Evolutionary conservation across 2,888 invertebrate genomes (phyloP).

Genomic region (Eilema depressum): DNA sequence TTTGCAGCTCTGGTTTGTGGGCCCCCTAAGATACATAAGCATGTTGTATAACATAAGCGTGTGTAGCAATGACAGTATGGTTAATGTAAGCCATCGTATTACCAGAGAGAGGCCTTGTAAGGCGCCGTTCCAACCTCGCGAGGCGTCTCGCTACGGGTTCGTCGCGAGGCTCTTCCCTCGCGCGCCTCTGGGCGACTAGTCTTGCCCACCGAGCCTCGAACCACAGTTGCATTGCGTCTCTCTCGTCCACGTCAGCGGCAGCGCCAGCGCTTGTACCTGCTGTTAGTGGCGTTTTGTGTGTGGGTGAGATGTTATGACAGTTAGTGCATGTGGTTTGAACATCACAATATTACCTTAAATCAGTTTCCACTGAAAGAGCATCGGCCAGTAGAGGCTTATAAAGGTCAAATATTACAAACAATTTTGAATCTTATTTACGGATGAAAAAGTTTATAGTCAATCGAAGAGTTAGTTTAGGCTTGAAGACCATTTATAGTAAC

Average conservation of each 20-base stretch:
- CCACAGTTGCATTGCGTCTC: slow-evolving; percentile 81
- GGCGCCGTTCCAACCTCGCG: slow-evolving; percentile 66
- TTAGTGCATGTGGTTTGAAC: slow-evolving; percentile 9
- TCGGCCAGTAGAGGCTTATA: no score
- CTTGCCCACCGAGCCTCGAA: slow-evolving; percentile 81
- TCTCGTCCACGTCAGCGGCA: slow-evolving; percentile 69
- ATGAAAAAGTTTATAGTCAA: no score
- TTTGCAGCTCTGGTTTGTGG: no score
- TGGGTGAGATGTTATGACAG: slow-evolving; percentile 16
- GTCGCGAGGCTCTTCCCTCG: slow-evolving; percentile 60
- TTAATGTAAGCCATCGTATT: slow-evolving; percentile 19
- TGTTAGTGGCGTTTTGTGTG: slow-evolving; percentile 32
- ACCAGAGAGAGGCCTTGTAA: slow-evolving; percentile 72
- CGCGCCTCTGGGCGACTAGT: slow-evolving; percentile 72
- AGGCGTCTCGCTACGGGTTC: slow-evolving; percentile 61
- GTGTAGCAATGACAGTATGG: neutral
- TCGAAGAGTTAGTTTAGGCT: no score
- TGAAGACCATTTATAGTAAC: no score
- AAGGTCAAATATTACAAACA: no score
- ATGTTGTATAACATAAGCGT: slow-evolving; percentile 1
- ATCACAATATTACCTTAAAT: no score
- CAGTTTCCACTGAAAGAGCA: no score
- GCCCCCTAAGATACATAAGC: neutral
- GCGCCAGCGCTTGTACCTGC: slow-evolving; percentile 44
- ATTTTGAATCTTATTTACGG: no score